Base-by-base conservation (phyloP, 2,888 invertebrate species). In the Leptopilina drosophilae region DNA sequence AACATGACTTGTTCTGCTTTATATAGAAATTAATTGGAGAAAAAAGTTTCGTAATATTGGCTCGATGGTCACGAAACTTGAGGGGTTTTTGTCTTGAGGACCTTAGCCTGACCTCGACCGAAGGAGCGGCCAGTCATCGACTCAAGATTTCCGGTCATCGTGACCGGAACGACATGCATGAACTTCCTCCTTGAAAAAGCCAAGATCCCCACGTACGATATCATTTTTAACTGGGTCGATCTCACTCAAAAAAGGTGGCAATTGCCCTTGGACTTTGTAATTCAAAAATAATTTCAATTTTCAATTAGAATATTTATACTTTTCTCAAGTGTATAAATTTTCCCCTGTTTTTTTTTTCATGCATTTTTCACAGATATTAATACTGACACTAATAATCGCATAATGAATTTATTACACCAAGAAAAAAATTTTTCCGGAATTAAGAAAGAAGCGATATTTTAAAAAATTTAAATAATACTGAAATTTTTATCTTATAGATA, bases 61-160 rank as follows among this genome's bases (percentile, higher is more conserved):
- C 42, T 66, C 1, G 15, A 66, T 46, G 15, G 20, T 69, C 53
- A 69, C 26, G 53, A 69, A 69, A 33, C 15, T 69, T 69, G 69
- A 20, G 53, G 11, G 26, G 33, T 33, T 69, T 14, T 53, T 26
- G 33, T 14, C 49, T 49, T 11, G 49, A 49, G 53, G 26, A 69
- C 69, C 26, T 69, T 49, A 69, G 53, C 53, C 53, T 69, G 69
- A 69, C 69, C 69, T 69, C 69, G 69, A 69, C 69, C 69, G 69
- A 49, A 14, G 53, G 14, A 9, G 59, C 20, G 56, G 66, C 33
- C 77, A 77, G 69, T 82, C 78, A 82, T 81, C 73, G 80, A 81
- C 79, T 81, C 53, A 66, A 59, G 33, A 82, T 80, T 85, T 85
- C 85, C 85, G 86, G 82, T 85, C 82, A 84, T 73, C 80, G 77